phyloP scores from a whole-genome alignment of 1,140 invertebrate genomes.

The Plectus sambesii region DNA sequence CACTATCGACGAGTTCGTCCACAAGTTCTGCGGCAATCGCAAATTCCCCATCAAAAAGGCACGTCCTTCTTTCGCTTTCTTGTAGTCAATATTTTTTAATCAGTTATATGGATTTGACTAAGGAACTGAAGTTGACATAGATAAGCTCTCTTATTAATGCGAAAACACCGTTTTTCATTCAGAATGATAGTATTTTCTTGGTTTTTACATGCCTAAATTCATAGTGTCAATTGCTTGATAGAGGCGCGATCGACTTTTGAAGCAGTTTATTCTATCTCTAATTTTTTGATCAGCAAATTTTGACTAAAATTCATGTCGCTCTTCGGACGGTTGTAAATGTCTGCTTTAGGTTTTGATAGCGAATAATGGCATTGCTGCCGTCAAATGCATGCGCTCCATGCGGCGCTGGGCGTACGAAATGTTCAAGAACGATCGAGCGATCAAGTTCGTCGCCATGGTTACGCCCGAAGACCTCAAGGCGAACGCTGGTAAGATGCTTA shows the following conservation, averaged over 20 bases:
- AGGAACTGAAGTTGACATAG: too few species aligned
- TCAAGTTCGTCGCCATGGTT: conserved; percentile 97
- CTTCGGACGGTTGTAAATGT: too few species aligned
- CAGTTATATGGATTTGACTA: too few species aligned
- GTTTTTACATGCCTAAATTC: conserved; percentile 15
- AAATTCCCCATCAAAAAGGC: conserved; percentile 19
- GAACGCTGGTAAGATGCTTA: conserved; percentile 52
- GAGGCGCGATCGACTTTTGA: too few species aligned
- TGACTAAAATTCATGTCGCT: too few species aligned
- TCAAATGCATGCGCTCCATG: conserved; percentile 98
- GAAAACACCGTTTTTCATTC: too few species aligned
- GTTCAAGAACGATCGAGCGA: conserved; percentile 72
- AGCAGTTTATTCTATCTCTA: too few species aligned
- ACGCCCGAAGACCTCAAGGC: conserved; percentile 86
- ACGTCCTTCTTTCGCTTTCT: conserved; percentile 7
- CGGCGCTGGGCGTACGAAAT: conserved; percentile 96
- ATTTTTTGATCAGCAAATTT: too few species aligned
- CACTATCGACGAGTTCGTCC: conserved; percentile 21
- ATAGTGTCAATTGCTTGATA: too few species aligned
- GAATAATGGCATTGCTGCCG: conserved; percentile 98
- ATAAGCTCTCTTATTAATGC: too few species aligned
- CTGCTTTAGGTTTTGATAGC: conserved; percentile 86
- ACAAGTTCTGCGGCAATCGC: conserved; percentile 12
- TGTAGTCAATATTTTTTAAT: background rate
- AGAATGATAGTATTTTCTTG: too few species aligned